Evolutionary conservation across 1,140 invertebrate species (phyloP).

Genomic region (Muscidifurax raptorellus): DNA sequence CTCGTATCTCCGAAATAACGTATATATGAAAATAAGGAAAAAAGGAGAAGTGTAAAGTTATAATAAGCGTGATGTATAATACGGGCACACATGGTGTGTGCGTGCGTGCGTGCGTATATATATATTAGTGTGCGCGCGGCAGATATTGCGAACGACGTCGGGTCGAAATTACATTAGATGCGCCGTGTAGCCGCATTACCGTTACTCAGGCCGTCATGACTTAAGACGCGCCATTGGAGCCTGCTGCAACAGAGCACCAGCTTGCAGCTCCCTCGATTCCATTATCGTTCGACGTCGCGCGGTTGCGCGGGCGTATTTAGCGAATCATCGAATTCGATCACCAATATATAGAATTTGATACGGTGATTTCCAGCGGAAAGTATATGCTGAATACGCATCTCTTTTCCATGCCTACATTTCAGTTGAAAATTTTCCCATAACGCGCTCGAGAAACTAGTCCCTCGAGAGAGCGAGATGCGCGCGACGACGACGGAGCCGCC

Average conservation of each 20-base stretch:
- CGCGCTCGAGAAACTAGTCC: too few species aligned
- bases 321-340: background rate
- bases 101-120: background rate
- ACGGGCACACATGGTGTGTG: too few species aligned
- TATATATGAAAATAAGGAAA: too few species aligned
- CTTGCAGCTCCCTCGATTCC: background rate
- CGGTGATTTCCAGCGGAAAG: too few species aligned
- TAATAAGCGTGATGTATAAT: too few species aligned
- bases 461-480: background rate
- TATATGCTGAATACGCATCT: too few species aligned
- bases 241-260: background rate
- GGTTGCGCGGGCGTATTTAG: background rate
- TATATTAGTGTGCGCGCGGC: background rate
- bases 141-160: constrained; percentile 12
- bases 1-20: too few species aligned
- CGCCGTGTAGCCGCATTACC: constrained; percentile 21
- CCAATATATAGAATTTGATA: too few species aligned
- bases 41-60: too few species aligned
- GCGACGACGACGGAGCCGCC: constrained; percentile 2
- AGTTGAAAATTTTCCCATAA: too few species aligned
- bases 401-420: too few species aligned
- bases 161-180: constrained; percentile 42
- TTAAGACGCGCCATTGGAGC: constrained; percentile 26
- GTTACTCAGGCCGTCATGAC: constrained; percentile 34
- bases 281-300: constrained; percentile 20